Evolutionary conservation across 2,888 invertebrate genomes (phyloP).

Genomic region (Sphaerophoria rueppellii): DNA sequence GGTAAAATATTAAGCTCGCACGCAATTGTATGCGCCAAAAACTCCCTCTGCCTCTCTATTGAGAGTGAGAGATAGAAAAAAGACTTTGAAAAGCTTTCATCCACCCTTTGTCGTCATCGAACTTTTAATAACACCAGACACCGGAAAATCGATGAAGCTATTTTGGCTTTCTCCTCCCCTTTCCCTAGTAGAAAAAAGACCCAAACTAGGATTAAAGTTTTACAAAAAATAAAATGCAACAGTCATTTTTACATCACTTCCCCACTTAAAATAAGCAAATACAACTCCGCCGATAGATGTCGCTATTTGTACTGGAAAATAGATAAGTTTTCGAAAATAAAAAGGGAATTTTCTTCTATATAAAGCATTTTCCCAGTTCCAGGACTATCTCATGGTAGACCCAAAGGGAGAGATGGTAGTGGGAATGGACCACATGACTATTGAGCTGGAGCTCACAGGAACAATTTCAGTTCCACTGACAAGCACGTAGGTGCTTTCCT

Average conservation of each 20-base stretch:
- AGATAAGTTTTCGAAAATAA: not conserved
- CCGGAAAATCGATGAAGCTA: conserved; percentile 69
- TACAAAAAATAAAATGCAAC: conserved; percentile 34
- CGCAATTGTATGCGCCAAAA: not conserved
- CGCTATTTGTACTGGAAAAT: conserved; percentile 29
- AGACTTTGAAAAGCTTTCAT: conserved; percentile 59
- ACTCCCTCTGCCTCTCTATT: too few species aligned
- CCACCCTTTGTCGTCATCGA: conserved; percentile 16
- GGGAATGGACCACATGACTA: too few species aligned
- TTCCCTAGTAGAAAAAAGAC: not conserved
- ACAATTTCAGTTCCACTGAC: too few species aligned
- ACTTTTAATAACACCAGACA: conserved; percentile 56
- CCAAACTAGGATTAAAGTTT: conserved; percentile 15
- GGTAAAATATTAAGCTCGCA: conserved; percentile 43
- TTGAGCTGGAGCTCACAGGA: too few species aligned
- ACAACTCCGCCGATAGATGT: conserved; percentile 44
- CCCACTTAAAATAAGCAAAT: not conserved
- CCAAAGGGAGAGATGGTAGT: too few species aligned
- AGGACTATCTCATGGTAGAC: not conserved
- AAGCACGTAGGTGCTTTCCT: too few species aligned
- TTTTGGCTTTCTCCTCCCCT: not conserved
- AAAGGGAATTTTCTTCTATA: not conserved
- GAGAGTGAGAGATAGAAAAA: not conserved
- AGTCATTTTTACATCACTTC: conserved; percentile 2
- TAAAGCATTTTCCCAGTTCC: conserved; percentile 25